Base-by-base conservation (phyloP, 2,888 invertebrate genomes). In the Philonicus albiceps region DNA sequence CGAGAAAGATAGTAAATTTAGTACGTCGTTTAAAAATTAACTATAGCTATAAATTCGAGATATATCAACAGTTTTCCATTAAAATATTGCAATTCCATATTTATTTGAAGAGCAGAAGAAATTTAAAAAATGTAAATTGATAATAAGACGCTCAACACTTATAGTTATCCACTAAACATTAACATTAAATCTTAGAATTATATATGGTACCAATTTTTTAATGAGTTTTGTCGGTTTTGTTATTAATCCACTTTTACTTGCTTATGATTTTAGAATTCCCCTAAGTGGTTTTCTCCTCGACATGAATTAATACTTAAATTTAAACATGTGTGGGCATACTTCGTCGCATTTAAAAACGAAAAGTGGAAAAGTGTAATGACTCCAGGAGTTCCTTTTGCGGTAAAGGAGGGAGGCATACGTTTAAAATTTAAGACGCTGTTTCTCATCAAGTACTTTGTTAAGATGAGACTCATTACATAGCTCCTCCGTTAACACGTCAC, bases 371-470 rank as follows among this genome's bases (percentile, higher is more conserved):
- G 27, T 64, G 22, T 64, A 11, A 64, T 64, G 27, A 64, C 11
- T 64, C 22, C 64, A 64, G 64, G 27, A 64, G 22, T 27, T 64
- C 64, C 8, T 22, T 19, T 64, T 64, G 64, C 22, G 64, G 64
- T 22, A 3, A 49, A 49, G 6, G 27, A 30, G n/a, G 19, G 40
- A 76, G 34, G 40, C 22, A 40, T 22, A 11, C 76, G 19, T 76
- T 76, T 40, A 76, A 76, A 22, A 76, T 76, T 76, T 76, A 76
- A 37, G 76, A 40, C 27, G 34, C 19, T 76, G 43, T 76, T 76
- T 22, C 76, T 76, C 19, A 78, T 27, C 16, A 27, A 81, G 81
- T 37, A 34, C 22, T 81, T 81, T 55, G 81, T 64, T 55, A 64
- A 64, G 64, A 64, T 31, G 27, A 55, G 49, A 53, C 64, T 81